Evolutionary conservation across 2,797 vertebrate species (phyloP).

Genomic region (Gadopsis marmoratus): DNA sequence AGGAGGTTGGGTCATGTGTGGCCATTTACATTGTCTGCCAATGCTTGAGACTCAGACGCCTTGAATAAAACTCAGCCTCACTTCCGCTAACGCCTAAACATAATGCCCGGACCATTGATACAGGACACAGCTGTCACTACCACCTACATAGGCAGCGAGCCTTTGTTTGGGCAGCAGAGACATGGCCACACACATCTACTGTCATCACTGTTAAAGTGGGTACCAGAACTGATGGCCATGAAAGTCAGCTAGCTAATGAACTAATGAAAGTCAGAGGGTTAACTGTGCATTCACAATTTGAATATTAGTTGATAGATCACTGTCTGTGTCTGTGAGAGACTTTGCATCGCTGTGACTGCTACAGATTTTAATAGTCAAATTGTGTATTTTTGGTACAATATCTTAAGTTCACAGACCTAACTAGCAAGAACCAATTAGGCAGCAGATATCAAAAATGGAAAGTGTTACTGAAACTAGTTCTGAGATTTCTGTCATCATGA

Average conservation of each 20-base stretch:
- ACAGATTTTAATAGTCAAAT: not conserved
- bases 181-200: conserved; percentile 22
- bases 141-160: conserved; percentile 37
- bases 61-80: conserved; percentile 44
- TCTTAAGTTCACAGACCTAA: not conserved
- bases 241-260: not conserved
- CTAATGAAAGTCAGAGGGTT: not conserved
- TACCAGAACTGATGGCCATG: not conserved
- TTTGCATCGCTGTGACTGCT: not conserved
- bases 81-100: conserved; percentile 50
- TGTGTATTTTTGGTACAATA: not conserved
- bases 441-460: not conserved
- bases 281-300: not conserved
- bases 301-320: not conserved
- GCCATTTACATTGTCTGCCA: conserved; percentile 57
- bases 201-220: not conserved
- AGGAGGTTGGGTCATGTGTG: conserved; percentile 53
- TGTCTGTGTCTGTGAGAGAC: not conserved
- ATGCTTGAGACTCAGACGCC: conserved; percentile 55
- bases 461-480: not conserved
- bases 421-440: not conserved
- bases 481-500: not conserved
- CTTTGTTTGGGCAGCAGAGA: not conserved
- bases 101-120: conserved; percentile 48
- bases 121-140: conserved; percentile 50